Evolutionary conservation across 2,113 vertebrate genomes (phyloP).

Genomic region (Platichthys stellatus): DNA sequence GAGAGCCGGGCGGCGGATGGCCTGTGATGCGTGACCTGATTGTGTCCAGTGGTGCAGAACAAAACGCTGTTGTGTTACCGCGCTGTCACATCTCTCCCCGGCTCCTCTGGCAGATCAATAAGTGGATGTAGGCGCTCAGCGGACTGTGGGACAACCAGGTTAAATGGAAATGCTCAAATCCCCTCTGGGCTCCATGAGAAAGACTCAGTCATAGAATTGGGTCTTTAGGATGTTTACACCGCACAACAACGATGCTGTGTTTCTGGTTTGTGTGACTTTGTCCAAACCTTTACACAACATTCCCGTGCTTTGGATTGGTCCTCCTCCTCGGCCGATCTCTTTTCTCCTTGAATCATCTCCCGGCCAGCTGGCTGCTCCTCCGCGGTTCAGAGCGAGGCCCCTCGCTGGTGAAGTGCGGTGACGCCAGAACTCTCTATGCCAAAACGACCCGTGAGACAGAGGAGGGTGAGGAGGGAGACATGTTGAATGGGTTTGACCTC

Average conservation of each 20-base stretch:
- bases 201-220: background rate
- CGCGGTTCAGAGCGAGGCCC: slow-evolving; percentile 32
- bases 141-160: slow-evolving; percentile 15
- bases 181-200: background rate
- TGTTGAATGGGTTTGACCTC: background rate
- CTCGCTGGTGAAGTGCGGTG: slow-evolving; percentile 19
- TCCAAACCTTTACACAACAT: slow-evolving; percentile 12
- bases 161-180: slow-evolving; percentile 14
- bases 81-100: slow-evolving; percentile 42
- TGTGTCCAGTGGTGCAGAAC: slow-evolving; percentile 30
- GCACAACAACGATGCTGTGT: slow-evolving; percentile 19
- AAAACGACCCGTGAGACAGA: slow-evolving; percentile 5
- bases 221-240: slow-evolving; percentile 20
- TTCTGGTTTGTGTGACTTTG: slow-evolving; percentile 20
- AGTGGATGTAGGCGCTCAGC: slow-evolving; percentile 23
- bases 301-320: background rate
- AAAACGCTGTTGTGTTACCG: slow-evolving; percentile 49
- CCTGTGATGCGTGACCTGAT: slow-evolving; percentile 10
- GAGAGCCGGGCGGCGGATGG: background rate
- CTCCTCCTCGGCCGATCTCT: slow-evolving; percentile 3
- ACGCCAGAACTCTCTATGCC: background rate
- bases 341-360: slow-evolving; percentile 38
- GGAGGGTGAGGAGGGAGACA: slow-evolving; percentile 4
- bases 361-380: slow-evolving; percentile 41
- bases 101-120: slow-evolving; percentile 50